Evolutionary conservation across 2,113 vertebrate species (phyloP), one percentile per base, ranked within the genome.

Genomic region (Percopsis transmontana): DNA sequence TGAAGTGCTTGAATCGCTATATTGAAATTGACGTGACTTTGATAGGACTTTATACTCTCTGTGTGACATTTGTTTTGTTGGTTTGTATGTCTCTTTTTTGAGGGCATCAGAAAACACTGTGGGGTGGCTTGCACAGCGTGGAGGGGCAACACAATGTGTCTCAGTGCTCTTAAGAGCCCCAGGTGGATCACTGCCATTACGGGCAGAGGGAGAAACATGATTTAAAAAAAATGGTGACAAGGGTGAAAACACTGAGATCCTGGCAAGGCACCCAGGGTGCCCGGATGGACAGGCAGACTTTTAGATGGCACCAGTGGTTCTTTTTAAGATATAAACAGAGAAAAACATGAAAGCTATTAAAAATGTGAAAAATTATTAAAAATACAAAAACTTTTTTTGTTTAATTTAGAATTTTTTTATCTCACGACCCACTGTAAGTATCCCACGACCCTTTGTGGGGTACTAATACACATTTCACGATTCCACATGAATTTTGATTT

Each of bases 121-220:
- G 13, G 59, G 44, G 24, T 21, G 27, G 27, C 5, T 18, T 27
- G 20, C 13, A 44, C 0, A 14, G 58, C 21, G 48, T 20, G 21
- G 42, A 23, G 44, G 20, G 1, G 27, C 8, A 50, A 19, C 33
- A 13, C 14, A 13, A 33, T 3, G n/a, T 16, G n/a, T 16, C 44
- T 3, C 59, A 27, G 42, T 38, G 23, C 42, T n/a, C 18, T 44
- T 33, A 62, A 19, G 48, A 50, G 59, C 48, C 59, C 33, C 59
- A 33, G 16, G 59, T 48, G 59, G 24, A 50, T 62, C 33, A 24
- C n/a, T 18, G 42, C 59, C 45, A 47, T 62, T 48, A 62, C 59
- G 12, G 59, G 20, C 42, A 14, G 42, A 44, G 42, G 42, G 58
- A 21, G 20, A 42, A 42, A 42, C 18, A 12, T 38, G 57, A 19